Conservation (phyloP, 2,113 vertebrate genomes). For the Tor tambroides region DNA sequence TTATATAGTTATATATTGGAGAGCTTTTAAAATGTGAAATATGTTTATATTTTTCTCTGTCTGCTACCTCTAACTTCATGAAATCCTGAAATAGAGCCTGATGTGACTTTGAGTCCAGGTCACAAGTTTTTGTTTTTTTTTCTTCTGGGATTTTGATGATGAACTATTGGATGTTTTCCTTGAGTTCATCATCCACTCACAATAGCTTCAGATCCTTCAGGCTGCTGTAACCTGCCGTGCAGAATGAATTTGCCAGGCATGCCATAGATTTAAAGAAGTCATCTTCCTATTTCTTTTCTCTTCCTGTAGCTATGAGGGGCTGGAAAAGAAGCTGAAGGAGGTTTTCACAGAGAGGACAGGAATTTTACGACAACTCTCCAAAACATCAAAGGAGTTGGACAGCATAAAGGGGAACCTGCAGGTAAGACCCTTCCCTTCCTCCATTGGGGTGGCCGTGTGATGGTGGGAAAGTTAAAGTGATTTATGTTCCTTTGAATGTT, state of each 20-base stretch:
- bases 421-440: slow-evolving; percentile 74
- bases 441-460: not conserved
- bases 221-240: slow-evolving; percentile 5
- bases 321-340: slow-evolving; percentile 92
- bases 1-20: no score
- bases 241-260: slow-evolving; percentile 52
- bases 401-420: slow-evolving; percentile 93
- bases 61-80: not conserved
- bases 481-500: not conserved
- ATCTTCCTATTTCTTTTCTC: slow-evolving; percentile 61
- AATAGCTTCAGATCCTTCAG: not conserved
- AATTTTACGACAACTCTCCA: slow-evolving; percentile 90
- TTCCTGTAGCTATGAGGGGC: slow-evolving; percentile 85
- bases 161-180: not conserved
- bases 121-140: not conserved
- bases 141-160: not conserved
- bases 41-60: not conserved
- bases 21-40: not conserved
- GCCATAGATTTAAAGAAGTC: slow-evolving; percentile 54
- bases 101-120: not conserved
- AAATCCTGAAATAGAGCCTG: slow-evolving; percentile 45
- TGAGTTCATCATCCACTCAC: slow-evolving; percentile 4
- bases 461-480: not conserved
- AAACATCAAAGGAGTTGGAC: slow-evolving; percentile 90
- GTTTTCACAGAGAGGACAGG: slow-evolving; percentile 91